Evolutionary conservation across 2,113 vertebrate species (phyloP).

Genomic region (Psilopogon haemacephalus): DNA sequence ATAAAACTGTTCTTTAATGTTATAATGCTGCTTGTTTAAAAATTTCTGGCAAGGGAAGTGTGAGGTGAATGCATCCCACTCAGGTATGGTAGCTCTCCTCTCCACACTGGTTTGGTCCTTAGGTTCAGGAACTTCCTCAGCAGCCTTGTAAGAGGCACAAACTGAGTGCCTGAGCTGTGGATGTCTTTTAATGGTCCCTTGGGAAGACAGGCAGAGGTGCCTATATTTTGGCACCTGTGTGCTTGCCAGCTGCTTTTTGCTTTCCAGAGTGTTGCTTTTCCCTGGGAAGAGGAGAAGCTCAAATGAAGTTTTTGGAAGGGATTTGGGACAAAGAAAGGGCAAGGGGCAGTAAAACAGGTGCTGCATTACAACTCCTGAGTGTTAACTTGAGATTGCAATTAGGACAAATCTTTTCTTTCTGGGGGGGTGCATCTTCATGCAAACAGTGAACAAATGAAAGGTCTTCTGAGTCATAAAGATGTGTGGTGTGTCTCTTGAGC

Average conservation of each 20-base stretch:
- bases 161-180: background rate
- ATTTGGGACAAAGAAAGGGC: background rate
- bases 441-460: background rate
- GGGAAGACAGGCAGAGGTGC: background rate
- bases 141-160: background rate
- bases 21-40: background rate
- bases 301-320: background rate
- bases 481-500: background rate
- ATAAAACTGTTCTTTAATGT: background rate
- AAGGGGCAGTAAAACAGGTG: background rate
- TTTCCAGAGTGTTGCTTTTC: background rate
- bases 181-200: background rate
- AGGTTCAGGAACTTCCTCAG: background rate
- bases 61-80: background rate
- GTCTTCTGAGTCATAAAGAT: background rate
- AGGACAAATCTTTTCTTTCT: background rate
- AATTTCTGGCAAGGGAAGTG: background rate
- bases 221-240: background rate
- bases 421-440: background rate
- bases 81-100: background rate
- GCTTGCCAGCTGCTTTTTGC: background rate
- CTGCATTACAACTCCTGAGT: background rate
- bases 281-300: background rate
- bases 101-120: background rate
- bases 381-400: background rate